phyloP scores from a whole-genome alignment of 2,113 vertebrate species.

The Sturnira hondurensis region DNA sequence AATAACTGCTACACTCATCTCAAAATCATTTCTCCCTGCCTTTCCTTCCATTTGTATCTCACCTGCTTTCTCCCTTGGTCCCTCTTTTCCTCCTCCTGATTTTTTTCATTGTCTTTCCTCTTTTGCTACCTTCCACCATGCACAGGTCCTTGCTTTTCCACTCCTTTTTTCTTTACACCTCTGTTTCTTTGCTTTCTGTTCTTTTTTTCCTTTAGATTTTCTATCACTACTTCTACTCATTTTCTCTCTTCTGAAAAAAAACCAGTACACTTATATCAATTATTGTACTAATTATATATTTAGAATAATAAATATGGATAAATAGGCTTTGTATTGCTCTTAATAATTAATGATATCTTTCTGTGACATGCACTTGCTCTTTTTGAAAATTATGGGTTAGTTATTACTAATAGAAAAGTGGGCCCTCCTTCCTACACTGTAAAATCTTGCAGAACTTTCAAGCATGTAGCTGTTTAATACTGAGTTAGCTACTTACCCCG shows the following conservation, averaged over 20 bases:
- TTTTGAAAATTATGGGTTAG: background rate
- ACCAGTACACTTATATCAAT: background rate
- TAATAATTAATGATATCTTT: background rate
- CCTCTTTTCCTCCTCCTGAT: background rate
- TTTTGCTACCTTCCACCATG: background rate
- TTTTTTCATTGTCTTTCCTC: background rate
- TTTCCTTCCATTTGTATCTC: background rate
- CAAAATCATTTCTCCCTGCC: background rate
- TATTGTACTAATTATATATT: background rate
- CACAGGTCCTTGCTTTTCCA: background rate
- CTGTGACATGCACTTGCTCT: background rate
- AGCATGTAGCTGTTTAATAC: background rate
- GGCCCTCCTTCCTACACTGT: background rate
- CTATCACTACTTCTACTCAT: background rate
- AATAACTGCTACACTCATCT: rapidly evolving
- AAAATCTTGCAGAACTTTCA: background rate
- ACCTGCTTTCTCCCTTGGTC: background rate
- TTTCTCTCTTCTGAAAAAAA: background rate
- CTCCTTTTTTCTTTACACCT: background rate
- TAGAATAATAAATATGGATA: background rate
- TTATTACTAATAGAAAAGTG: background rate
- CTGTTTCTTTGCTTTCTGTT: background rate
- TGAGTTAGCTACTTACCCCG: background rate
- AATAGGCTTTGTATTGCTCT: background rate
- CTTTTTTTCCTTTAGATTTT: background rate